phyloP scores from a whole-genome alignment of 1,140 invertebrate genomes.

The Neodiprion pinetum region DNA sequence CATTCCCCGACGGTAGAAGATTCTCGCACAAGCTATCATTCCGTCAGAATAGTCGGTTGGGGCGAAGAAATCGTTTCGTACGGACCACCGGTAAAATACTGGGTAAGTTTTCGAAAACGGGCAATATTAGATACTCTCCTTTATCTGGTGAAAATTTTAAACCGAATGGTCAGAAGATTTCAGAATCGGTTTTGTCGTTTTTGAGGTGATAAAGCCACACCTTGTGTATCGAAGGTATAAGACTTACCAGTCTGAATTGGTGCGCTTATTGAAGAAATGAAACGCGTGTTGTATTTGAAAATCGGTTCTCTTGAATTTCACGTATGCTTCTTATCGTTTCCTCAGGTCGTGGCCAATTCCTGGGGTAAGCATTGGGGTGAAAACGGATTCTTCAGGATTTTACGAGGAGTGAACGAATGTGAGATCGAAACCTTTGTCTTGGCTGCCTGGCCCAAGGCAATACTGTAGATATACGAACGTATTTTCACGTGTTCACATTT shows the following conservation, averaged over 20 bases:
- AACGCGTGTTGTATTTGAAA: too few relatives aligned
- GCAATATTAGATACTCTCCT: too few relatives aligned
- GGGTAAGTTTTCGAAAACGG: conserved; percentile 70
- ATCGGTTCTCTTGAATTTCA: background rate
- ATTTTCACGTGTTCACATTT: too few relatives aligned
- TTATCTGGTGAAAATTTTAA: too few relatives aligned
- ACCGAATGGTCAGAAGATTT: too few relatives aligned
- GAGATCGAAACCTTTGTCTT: conserved; percentile 87
- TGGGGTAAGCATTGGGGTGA: conserved; percentile 93
- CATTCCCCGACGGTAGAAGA: conserved; percentile 66
- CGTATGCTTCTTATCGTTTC: conserved; percentile 34
- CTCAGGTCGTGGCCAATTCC: conserved; percentile 86
- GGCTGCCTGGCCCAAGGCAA: conserved; percentile 72
- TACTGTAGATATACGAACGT: background rate
- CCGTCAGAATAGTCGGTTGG: conserved; percentile 91
- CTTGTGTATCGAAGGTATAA: too few relatives aligned
- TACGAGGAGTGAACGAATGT: conserved; percentile 81
- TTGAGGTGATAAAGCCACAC: too few relatives aligned
- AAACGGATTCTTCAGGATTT: conserved; percentile 83
- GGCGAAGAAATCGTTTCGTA: conserved; percentile 73
- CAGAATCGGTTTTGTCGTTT: too few relatives aligned
- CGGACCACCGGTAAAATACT: conserved; percentile 75
- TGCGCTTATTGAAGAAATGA: too few relatives aligned
- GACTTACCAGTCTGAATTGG: too few relatives aligned
- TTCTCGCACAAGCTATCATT: conserved; percentile 78